Conservation (phyloP, 2,113 vertebrate genomes). For the Rana temporaria region DNA sequence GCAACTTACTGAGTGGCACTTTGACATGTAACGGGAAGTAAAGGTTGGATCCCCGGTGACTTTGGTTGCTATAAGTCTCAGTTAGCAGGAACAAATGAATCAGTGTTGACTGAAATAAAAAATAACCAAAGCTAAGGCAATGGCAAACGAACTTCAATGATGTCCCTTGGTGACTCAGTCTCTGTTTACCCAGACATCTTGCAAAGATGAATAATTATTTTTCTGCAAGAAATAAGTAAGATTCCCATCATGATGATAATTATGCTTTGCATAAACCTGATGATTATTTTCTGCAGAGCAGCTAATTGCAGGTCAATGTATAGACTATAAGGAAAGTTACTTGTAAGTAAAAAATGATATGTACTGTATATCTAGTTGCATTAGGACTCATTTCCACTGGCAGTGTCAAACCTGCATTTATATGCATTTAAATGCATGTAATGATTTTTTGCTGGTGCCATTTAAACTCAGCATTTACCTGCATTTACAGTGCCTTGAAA, state of each 20-base stretch:
- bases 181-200: neutral
- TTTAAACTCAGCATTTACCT: too few species aligned
- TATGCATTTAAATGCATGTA: too few species aligned
- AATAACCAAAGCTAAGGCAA: neutral
- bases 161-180: constrained; percentile 39
- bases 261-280: too few species aligned
- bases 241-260: constrained; percentile 4
- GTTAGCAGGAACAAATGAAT: constrained; percentile 40
- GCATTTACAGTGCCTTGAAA: too few species aligned
- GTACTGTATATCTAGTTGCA: too few species aligned
- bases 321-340: too few species aligned
- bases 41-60: neutral
- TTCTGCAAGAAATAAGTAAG: neutral
- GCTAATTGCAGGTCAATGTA: too few species aligned
- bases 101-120: constrained; percentile 21
- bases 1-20: neutral
- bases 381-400: too few species aligned
- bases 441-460: too few species aligned
- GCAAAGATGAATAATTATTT: constrained; percentile 19
- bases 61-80: constrained; percentile 1
- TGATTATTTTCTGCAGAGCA: too few species aligned
- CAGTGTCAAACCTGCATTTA: too few species aligned
- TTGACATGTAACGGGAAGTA: constrained; percentile 17
- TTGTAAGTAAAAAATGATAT: too few species aligned
- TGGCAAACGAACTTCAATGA: neutral